Base-by-base conservation (phyloP, 2,113 vertebrate genomes). In the Podarcis cretensis region DNA sequence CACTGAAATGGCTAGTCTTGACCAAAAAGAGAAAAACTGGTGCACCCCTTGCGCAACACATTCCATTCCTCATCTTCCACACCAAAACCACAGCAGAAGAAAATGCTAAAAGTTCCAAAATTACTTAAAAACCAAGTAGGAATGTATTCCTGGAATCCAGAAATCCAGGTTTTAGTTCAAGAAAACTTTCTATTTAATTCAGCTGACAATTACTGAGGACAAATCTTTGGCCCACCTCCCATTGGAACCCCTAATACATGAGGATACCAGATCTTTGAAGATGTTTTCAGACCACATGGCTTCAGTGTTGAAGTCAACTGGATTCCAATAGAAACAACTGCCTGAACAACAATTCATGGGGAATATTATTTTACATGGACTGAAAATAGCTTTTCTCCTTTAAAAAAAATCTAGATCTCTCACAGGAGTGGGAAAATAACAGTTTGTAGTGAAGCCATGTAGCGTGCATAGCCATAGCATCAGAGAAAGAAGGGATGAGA, bases 261-360 rank as follows among this genome's bases (percentile, higher is more conserved):
- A 54, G 30, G 23, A 88, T 77, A 35, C 21, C 7, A 84, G 23
- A 27, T 20, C 87, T 83, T 83, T 83, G 71, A 83, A 89, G 43
- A 78, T n/a, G 13, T 78, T 69, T 84, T 89, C 63, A 84, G 73
- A 84, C 74, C 63, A 57, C 73, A 65, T 83, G 73, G 13, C 37
- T 77, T 88, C 37, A 0, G 2, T 82, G 75, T 84, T 93, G 74
- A 88, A 35, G 85, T 86, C 37, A 80, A 88, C n/a, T 90, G 69
- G 40, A 81, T 92, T 95, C 86, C 37, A 83, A 48, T 91, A 90
- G 88, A 96, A 95, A 91, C 88, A 77, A 30, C 84, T 94, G 93
- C 89, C 93, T 94, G 57, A 76, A 73, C 90, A 68, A 75, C 79
- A 92, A 88, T 79, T 87, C 66, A 82, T 95, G 89, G 90, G 89